Evolutionary conservation across 2,113 vertebrate species (phyloP).

Genomic region (Poeciliopsis prolifica): DNA sequence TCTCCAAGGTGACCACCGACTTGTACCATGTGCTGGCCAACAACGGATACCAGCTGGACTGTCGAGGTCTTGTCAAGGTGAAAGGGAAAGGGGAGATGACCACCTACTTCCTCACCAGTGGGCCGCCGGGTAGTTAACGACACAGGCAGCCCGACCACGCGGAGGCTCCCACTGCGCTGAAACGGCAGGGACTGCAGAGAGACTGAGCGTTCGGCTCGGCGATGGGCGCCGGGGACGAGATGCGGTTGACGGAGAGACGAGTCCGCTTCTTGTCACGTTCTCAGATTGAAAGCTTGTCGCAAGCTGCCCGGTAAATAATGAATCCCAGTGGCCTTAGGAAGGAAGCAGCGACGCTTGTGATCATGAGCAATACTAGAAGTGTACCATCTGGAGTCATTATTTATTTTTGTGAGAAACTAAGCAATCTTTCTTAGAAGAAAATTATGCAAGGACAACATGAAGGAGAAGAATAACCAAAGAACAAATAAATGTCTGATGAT

Average conservation of each 20-base stretch:
- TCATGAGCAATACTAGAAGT: conserved; percentile 69
- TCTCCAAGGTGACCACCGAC: conserved; percentile 91
- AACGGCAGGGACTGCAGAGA: conserved; percentile 42
- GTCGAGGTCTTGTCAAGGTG: conserved; percentile 92
- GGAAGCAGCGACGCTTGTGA: conserved; percentile 65
- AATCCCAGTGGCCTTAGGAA: conserved; percentile 80
- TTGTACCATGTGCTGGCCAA: conserved; percentile 91
- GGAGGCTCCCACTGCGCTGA: conserved; percentile 68
- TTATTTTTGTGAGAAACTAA: conserved; percentile 71
- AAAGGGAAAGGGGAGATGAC: conserved; percentile 98
- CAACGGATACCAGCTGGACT: conserved; percentile 93
- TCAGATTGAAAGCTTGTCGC: conserved; percentile 52
- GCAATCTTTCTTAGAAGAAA: conserved; percentile 51
- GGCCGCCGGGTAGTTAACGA: conserved; percentile 86
- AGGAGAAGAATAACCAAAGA: conserved; percentile 83
- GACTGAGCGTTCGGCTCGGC: conserved; percentile 44
- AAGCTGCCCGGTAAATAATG: conserved; percentile 69
- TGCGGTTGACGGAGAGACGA: conserved; percentile 25
- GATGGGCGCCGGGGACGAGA: conserved; percentile 41
- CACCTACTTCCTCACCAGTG: conserved; percentile 96
- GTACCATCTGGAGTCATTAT: conserved; percentile 75
- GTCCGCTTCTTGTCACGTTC: conserved; percentile 36
- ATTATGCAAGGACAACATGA: conserved; percentile 79
- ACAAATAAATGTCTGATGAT: conserved; percentile 71
- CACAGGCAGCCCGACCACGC: conserved; percentile 33